Evolutionary conservation across 1,140 invertebrate genomes (phyloP), one percentile per base, ranked within the genome.

Genomic region (Nymphalis io): DNA sequence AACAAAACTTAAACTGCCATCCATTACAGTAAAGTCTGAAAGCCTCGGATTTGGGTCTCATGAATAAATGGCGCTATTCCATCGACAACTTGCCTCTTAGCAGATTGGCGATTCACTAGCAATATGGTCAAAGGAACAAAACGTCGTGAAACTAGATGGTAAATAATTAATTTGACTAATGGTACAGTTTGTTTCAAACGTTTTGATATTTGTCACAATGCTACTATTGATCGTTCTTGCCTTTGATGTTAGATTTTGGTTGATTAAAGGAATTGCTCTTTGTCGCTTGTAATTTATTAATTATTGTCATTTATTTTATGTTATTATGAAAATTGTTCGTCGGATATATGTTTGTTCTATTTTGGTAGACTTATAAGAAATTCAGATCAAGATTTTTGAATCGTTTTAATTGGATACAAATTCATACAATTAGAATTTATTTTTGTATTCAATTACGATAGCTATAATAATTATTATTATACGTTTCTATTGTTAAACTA

Each of bases 121-220:
- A 66, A 77, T 78, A 78, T 83, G 85, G 85, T 86, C 85, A 88
- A 86, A 88, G 81, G 76, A 75, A 80, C 85, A 81, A 85, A 78
- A 81, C 78, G 76, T 68, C 73, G 57, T 64, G 59, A 79, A 21
- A 72, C 73, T 65, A 76, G 82, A 89, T 84, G 82, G 80, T 88
- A 82, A 88, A 89, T 89, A 88, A 89, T 89, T 87, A 89, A 89
- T 88, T 88, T 84, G 79, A 84, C 79, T 89, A 89, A 89, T 89
- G 81, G 85, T 79, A 79, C 79, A 84, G 84, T 89, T 88, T 86
- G 85, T 82, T 80, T 70, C 38, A 55, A 77, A 81, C 76, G 78
- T 75, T 81, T 75, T 81, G 76, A 81, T 79, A 85, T 87, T 87
- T 85, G 82, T 87, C 83, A 85, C 78, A 84, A 83, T 78, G 77